Base-by-base conservation (phyloP, 1,140 invertebrate species). In the Drosophila mauritiana region DNA sequence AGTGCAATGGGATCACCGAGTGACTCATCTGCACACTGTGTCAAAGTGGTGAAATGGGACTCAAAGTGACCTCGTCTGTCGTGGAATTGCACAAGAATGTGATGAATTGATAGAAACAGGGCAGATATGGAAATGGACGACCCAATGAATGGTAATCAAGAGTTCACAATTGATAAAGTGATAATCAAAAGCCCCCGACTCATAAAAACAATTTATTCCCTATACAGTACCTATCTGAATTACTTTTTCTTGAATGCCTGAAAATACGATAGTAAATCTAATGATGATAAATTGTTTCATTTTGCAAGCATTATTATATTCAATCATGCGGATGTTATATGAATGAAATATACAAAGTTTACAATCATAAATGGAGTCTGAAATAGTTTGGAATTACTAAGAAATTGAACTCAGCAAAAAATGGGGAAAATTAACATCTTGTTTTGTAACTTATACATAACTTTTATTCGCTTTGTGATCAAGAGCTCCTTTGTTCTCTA, bases 21-120 rank as follows among this genome's bases (percentile, higher is more conserved):
- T 54, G 56, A 73, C 15, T 62, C 56, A 73, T 48, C 10, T 31
- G 10, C n/a, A 15, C 2, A 34, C 1, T 36, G 31, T 31, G 8
- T 10, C n/a, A 17, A 42, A 12, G 7, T 45, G 36, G 13, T 46
- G 49, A 48, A 54, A 54, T 42, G 1, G 12, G 13, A 10, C 17
- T 27, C 15, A 12, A 22, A 25, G 12, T 20, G 8, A 49, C n/a
- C 17, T 12, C 6, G 27, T 55, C 8, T 15, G n/a, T 27, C 25
- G n/a, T 25, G 8, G 10, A 27, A 39, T 37, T 39, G 20, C 43
- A 36, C 11, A 37, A 11, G 8, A 57, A 17, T 1, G 27, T 45
- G 2, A n/a, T 4, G 6, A 13, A 25, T 43, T 11, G 13, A 39
- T 13, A 31, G 12, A 12, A 39, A 13, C 4, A 25, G 17, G 31